phyloP scores from a whole-genome alignment of 2,888 invertebrate species.

The Volucella zonaria region DNA sequence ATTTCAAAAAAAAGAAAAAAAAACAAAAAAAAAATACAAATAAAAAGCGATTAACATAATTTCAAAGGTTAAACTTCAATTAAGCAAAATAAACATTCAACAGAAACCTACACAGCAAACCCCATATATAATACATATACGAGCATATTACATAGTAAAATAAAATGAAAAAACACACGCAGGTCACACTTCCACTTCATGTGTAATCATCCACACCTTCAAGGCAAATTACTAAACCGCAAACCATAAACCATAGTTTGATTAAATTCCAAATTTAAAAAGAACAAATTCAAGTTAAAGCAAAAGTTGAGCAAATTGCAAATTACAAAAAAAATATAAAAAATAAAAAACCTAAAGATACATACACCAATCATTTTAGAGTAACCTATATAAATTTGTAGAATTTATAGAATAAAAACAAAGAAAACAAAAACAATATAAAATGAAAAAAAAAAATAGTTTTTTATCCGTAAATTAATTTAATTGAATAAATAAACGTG shows the following conservation, averaged over 20 bases:
- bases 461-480: slow-evolving; percentile 74
- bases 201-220: slow-evolving; percentile 43
- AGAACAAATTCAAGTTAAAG: slow-evolving; percentile 51
- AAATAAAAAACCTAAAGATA: slow-evolving; percentile 74
- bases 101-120: slow-evolving; percentile 37
- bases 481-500: slow-evolving; percentile 75
- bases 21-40: slow-evolving; percentile 45
- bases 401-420: slow-evolving; percentile 68
- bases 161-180: slow-evolving; percentile 44
- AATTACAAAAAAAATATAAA: slow-evolving; percentile 56
- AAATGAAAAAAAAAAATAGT: slow-evolving; percentile 58
- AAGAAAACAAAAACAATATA: slow-evolving; percentile 52
- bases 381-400: slow-evolving; percentile 75
- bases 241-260: slow-evolving; percentile 24
- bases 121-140: slow-evolving; percentile 55
- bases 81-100: slow-evolving; percentile 68
- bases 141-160: slow-evolving; percentile 45
- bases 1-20: slow-evolving; percentile 41
- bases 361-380: slow-evolving; percentile 76
- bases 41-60: slow-evolving; percentile 54
- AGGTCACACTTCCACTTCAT: slow-evolving; percentile 6
- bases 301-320: slow-evolving; percentile 54
- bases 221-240: slow-evolving; percentile 53
- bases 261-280: slow-evolving; percentile 53
- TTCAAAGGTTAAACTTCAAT: slow-evolving; percentile 69